Evolutionary conservation across 2,113 vertebrate genomes (phyloP), one percentile per base, ranked within the genome.

Genomic region (Callospermophilus lateralis): DNA sequence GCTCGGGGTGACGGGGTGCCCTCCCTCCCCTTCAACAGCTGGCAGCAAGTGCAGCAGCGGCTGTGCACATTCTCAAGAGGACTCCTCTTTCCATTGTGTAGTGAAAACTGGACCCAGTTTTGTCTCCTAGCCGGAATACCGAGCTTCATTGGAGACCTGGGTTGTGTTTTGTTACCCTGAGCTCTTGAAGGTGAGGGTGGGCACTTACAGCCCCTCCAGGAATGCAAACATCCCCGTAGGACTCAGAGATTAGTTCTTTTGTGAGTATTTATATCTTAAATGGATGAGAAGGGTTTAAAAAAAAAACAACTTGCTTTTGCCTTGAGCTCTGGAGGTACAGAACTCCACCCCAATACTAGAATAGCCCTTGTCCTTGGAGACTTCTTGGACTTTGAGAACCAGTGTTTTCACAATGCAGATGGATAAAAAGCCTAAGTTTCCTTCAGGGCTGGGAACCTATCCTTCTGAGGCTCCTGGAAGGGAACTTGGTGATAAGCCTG

Each of bases 401-500:
- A 65, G 30, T 76, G 83, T 96, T 86, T 91, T 22, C 93, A 84
- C 58, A 74, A 70, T 19, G 37, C 72, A 15, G 58, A 58, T 92
- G 39, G 61, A 58, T 89, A 51, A 80, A 81, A 83, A 88, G 73
- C 6, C 37, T 11, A 22, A n/a, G 32, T 95, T 97, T 96, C 1
- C 76, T 20, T 0, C 55, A 37, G 84, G 63, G 78, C 15, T 20
- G 22, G 74, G 89, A 81, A 74, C 84, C 73, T 84, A 89, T 96
- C 90, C 34, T 0, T 91, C 1, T 6, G 93, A 93, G 92, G 92
- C 3, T 94, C 32, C 72, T 96, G 93, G 53, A 92, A 97, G 95
- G 93, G 93, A 97, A 96, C 84, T 96, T 63, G 94, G 98, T 98
- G 98, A 98, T 99, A 98, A 96, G 96, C 96, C 97, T 95, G 48